Evolutionary conservation across 2,888 invertebrate species (phyloP).

Genomic region (Arge pagana): DNA sequence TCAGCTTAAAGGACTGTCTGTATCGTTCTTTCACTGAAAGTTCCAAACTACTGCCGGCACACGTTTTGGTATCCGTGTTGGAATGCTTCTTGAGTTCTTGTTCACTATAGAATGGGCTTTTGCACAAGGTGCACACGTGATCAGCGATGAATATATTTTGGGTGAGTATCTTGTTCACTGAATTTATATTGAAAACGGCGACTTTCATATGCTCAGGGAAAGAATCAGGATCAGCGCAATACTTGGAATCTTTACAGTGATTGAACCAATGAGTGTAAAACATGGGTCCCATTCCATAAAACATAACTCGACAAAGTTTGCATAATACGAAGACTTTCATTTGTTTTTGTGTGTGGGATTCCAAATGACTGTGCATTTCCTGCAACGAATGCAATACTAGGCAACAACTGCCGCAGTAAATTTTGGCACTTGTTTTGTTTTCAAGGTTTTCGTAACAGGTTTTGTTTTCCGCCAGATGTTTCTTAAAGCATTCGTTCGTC

Average conservation of each 20-base stretch:
- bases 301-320: slow-evolving; percentile 8
- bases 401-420: slow-evolving; percentile 9
- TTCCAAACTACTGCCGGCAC: not conserved
- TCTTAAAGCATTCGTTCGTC: slow-evolving; percentile 5
- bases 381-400: slow-evolving; percentile 2
- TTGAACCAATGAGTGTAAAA: slow-evolving; percentile 11
- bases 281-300: slow-evolving; percentile 2
- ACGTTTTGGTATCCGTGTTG: not conserved
- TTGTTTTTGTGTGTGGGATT: not conserved
- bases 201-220: slow-evolving; percentile 2
- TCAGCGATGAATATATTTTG: slow-evolving; percentile 8
- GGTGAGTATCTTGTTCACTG: slow-evolving; percentile 16
- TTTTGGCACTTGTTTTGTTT: not conserved
- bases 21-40: not conserved
- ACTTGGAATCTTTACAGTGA: not conserved
- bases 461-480: slow-evolving; percentile 5
- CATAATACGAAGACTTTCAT: not conserved
- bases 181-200: no score
- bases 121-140: slow-evolving; percentile 1
- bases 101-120: slow-evolving; percentile 7
- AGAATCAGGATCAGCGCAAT: not conserved
- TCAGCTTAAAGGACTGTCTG: not conserved
- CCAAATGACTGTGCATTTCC: slow-evolving; percentile 5
- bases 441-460: not conserved
- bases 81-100: slow-evolving; percentile 3